Evolutionary conservation across 2,113 vertebrate species (phyloP).

Genomic region (Neolamprologus brichardi): DNA sequence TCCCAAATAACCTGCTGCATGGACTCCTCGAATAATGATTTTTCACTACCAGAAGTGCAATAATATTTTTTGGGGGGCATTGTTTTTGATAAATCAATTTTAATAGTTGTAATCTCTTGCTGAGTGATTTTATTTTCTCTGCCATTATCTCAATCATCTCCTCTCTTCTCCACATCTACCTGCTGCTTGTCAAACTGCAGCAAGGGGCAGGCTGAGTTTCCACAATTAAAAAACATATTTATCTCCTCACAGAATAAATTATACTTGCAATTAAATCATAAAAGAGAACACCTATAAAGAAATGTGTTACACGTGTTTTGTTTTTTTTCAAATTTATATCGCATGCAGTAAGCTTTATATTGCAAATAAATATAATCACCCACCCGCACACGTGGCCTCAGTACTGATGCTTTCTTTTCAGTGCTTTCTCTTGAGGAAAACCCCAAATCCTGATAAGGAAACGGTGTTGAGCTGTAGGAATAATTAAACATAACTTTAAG

Average conservation of each 20-base stretch:
- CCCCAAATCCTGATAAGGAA: neutral
- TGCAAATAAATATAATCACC: neutral
- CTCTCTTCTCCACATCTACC: neutral
- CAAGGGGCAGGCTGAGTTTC: neutral
- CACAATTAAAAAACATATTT: neutral
- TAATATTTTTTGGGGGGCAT: neutral
- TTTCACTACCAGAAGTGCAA: neutral
- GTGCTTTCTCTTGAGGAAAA: neutral
- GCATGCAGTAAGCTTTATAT: neutral
- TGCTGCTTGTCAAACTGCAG: neutral
- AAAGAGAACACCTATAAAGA: neutral
- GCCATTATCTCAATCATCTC: slow-evolving; percentile 1
- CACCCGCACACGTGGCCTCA: neutral
- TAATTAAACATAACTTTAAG: slow-evolving; percentile 2
- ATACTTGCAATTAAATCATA: neutral
- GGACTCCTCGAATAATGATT: neutral
- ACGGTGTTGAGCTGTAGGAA: neutral
- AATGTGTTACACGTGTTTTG: neutral
- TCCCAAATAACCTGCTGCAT: neutral
- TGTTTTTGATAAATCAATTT: neutral
- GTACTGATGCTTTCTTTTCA: neutral
- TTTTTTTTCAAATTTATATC: neutral
- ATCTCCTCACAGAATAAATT: neutral
- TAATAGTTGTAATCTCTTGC: slow-evolving; percentile 4
- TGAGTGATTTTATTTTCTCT: neutral